phyloP scores from a whole-genome alignment of 2,797 vertebrate genomes.

The Tolypeutes matacus region DNA sequence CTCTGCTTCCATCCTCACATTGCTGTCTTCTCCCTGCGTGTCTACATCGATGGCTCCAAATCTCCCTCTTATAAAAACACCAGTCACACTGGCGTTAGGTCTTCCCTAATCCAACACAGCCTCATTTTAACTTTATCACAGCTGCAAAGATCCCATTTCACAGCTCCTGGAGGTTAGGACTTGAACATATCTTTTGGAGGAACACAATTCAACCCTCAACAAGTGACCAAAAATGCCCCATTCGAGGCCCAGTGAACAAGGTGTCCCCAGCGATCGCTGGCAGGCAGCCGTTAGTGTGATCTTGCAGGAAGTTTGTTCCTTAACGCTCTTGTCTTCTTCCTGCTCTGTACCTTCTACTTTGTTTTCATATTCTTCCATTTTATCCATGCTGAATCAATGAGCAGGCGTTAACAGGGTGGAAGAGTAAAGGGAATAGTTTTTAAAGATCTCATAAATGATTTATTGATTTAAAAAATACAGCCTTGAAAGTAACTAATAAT shows the following conservation, averaged over 20 bases:
- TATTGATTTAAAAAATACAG: slow-evolving; percentile 65
- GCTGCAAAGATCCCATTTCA: too few species aligned
- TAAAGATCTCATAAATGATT: slow-evolving; percentile 2
- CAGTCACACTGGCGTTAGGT: too few species aligned
- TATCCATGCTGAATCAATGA: background rate
- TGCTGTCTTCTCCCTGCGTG: too few species aligned
- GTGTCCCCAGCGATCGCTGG: background rate
- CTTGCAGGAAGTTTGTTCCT: background rate
- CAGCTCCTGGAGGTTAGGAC: too few species aligned
- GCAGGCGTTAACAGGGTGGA: background rate
- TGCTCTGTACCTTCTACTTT: background rate
- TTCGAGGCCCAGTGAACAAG: background rate
- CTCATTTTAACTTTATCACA: too few species aligned
- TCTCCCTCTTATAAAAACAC: too few species aligned
- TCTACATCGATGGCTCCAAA: too few species aligned
- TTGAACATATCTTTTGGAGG: too few species aligned
- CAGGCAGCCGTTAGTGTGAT: too few species aligned
- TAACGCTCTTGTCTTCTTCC: background rate
- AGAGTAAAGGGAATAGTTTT: background rate
- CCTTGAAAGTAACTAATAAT: slow-evolving; percentile 67
- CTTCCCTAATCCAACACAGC: too few species aligned
- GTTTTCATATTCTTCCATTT: background rate
- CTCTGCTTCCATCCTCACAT: too few species aligned
- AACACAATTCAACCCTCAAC: too few species aligned
- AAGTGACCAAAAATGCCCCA: background rate